Conservation (phyloP, 2,113 vertebrate species). For the Channa maculata region DNA sequence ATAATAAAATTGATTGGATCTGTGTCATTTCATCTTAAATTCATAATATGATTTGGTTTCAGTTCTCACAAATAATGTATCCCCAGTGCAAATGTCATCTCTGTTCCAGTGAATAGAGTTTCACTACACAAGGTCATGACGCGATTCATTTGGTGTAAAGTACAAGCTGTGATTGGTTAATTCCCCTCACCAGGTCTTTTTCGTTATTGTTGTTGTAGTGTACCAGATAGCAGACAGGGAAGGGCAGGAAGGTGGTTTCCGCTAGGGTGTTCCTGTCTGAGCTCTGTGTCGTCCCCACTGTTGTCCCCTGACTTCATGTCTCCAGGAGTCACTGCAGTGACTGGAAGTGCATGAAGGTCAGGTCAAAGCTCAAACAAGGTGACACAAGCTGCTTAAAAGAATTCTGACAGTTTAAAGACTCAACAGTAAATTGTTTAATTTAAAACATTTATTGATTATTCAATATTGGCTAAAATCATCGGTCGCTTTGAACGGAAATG, state of each 20-base stretch:
- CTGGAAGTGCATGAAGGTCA: conserved; percentile 18
- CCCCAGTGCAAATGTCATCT: not conserved
- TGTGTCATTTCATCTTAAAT: conserved; percentile 10
- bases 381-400: too few species aligned
- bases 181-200: conserved; percentile 20
- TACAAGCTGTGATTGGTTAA: not conserved
- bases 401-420: too few species aligned
- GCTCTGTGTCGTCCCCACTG: conserved; percentile 54
- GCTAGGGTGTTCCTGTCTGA: conserved; percentile 79
- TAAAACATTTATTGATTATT: too few species aligned
- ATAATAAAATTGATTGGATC: conserved; percentile 5
- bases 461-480: too few species aligned
- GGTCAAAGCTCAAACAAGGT: conserved; percentile 9
- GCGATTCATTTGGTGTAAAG: not conserved
- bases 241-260: conserved; percentile 62
- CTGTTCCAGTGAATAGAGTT: not conserved
- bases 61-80: not conserved
- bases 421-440: too few species aligned
- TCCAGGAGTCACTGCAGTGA: not conserved
- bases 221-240: conserved; percentile 48
- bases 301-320: conserved; percentile 43
- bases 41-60: conserved; percentile 7
- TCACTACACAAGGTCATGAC: not conserved
- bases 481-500: too few species aligned
- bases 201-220: conserved; percentile 26